These are phyloP conservation scores for Sciurus carolinensis DNA, from an alignment of 2,797 vertebrate genomes.

Conservation along the genomic window DNA sequence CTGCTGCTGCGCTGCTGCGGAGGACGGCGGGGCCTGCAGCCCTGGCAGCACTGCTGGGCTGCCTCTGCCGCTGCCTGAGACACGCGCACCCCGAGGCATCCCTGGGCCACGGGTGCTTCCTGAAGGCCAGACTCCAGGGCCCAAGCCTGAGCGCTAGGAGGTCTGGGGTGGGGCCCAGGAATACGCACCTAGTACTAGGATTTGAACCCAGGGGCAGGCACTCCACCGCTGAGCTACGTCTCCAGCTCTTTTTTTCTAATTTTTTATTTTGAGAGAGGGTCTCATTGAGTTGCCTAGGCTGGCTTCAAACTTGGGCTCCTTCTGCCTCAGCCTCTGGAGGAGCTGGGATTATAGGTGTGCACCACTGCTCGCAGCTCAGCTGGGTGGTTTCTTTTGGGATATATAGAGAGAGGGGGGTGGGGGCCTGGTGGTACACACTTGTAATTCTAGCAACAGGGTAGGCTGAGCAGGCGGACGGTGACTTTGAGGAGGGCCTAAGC, in stretches of 20 bases:
- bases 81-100: fast-evolving
- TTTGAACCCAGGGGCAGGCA: not conserved
- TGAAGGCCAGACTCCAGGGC: not conserved
- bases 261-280: not conserved
- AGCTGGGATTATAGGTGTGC: no score
- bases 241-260: not conserved
- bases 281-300: not conserved
- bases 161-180: not conserved
- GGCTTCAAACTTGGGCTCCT: no score
- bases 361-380: no score
- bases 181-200: not conserved
- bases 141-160: not conserved
- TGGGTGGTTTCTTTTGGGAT: no score
- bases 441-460: no score
- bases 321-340: no score
- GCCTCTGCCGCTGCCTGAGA: not conserved
- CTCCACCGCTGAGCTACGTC: not conserved
- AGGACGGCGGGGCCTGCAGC: no score
- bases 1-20: no score
- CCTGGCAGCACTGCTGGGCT: not conserved
- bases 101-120: not conserved
- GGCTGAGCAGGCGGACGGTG: no score
- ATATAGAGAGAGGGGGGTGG: no score
- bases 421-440: no score
- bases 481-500: no score